Evolutionary conservation across 2,113 vertebrate species (phyloP).

Genomic region (Paratilapia polleni): DNA sequence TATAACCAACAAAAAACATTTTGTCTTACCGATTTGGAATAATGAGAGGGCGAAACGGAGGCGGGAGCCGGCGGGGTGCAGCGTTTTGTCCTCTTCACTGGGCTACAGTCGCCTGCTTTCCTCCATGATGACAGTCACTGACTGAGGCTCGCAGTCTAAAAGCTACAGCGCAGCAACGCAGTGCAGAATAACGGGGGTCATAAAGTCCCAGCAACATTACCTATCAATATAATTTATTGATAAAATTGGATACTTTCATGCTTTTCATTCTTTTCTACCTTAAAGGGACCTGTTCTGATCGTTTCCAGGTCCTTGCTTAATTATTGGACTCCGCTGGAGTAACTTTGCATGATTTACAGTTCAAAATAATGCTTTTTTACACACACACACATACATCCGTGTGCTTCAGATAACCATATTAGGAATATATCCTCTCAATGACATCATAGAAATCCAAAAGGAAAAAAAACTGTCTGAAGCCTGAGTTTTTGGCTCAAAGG

Average conservation of each 20-base stretch:
- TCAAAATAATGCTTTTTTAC: too few species aligned
- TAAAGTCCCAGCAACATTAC: background rate
- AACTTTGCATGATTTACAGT: background rate
- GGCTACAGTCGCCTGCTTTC: slow-evolving; percentile 55
- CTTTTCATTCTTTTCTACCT: background rate
- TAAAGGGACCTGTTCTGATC: background rate
- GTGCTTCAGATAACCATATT: background rate
- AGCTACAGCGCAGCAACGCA: slow-evolving; percentile 47
- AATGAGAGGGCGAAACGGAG: background rate
- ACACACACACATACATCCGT: too few species aligned
- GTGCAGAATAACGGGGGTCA: slow-evolving; percentile 14
- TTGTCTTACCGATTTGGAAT: slow-evolving; percentile 14
- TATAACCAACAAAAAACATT: background rate
- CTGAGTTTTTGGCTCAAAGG: rapidly evolving
- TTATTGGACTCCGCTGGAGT: background rate
- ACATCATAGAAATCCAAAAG: background rate
- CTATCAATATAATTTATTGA: background rate
- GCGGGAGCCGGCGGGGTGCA: background rate
- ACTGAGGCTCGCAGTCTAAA: slow-evolving; percentile 29
- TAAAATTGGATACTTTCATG: rapidly evolving
- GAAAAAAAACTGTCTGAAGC: background rate
- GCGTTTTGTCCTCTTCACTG: slow-evolving; percentile 53
- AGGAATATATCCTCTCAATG: background rate
- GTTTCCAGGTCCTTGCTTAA: background rate
- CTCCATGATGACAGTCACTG: slow-evolving; percentile 72